Evolutionary conservation across 1,140 invertebrate species (phyloP).

Genomic region (Orchestia grillus): DNA sequence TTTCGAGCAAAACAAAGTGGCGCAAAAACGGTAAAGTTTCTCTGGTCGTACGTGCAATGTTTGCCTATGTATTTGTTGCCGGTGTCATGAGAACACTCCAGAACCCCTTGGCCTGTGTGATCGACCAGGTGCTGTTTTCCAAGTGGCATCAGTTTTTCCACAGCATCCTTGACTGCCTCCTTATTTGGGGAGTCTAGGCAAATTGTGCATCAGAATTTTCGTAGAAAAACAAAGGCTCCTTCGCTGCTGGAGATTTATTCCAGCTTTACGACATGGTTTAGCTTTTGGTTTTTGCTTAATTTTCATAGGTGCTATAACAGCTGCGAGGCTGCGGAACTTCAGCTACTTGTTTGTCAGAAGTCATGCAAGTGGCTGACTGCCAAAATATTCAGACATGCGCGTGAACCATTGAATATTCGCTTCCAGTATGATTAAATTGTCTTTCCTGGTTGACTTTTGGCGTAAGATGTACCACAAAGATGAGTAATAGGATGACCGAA

Average conservation of each 20-base stretch:
- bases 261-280: neutral
- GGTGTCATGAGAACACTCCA: neutral
- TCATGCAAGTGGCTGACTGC: no score
- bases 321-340: neutral
- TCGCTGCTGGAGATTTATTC: neutral
- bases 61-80: neutral
- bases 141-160: constrained; percentile 10
- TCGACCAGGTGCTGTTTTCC: constrained; percentile 22
- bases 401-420: no score
- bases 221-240: neutral
- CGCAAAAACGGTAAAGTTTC: neutral
- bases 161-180: neutral
- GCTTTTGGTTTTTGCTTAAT: neutral
- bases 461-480: no score
- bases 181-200: neutral
- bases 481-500: no score
- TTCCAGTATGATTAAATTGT: no score
- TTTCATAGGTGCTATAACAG: neutral
- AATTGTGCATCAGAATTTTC: constrained; percentile 2
- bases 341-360: neutral
- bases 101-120: neutral
- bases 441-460: no score
- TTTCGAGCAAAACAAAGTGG: neutral
- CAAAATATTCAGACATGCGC: no score
- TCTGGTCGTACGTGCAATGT: neutral